Evolutionary conservation across 92 coral and sea anemone genomes (phyloP), one percentile per base, ranked within the genome.

Genomic region (Blastomussa wellsi): DNA sequence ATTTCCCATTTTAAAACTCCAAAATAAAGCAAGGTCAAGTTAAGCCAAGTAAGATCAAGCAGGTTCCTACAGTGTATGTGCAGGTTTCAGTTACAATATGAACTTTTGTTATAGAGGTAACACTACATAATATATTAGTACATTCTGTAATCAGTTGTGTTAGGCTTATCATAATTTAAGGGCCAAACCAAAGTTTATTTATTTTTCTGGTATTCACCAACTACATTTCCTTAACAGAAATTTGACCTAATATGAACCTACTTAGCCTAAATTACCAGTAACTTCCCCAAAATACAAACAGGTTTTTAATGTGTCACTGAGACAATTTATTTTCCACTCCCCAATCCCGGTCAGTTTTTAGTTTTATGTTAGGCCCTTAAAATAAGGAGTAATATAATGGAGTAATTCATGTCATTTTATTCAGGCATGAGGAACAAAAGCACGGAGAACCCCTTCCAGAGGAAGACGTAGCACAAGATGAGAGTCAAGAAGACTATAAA

Each of bases 371-470:
- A 26, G 14, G 16, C 35, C 47, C 36, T 37, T 53, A 55, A 78
- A 78, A 32, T 78, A 60, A 78, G 14, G 37, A 49, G 51, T 32
- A 48, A 5, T 53, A 78, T 53, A 78, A 78, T 53, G 70, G 51
- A 78, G 51, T 60, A 53, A 53, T 35, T 75, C 38, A 32, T 60
- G 15, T 28, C 5, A 78, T 55, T 78, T 31, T 57, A 32, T 55
- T 1, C 44, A 82, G 93, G 62, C 93, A 90, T 77, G 88, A 90
- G 51, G 90, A 80, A 28, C 78, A 81, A 53, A 1, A 31, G 39
- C 93, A 90, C 82, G 89, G 87, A 59, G n/a, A n/a, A n/a, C n/a
- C n/a, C n/a, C n/a, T n/a, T 70, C 53, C 59, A 52, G 59, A 52
- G 3, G 22, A 52, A 52, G 59, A 52, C 1, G 16, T 52, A 0